These are phyloP conservation scores for Acronicta aceris DNA, from an alignment of 2,888 invertebrate genomes.

Conservation along the genomic window DNA sequence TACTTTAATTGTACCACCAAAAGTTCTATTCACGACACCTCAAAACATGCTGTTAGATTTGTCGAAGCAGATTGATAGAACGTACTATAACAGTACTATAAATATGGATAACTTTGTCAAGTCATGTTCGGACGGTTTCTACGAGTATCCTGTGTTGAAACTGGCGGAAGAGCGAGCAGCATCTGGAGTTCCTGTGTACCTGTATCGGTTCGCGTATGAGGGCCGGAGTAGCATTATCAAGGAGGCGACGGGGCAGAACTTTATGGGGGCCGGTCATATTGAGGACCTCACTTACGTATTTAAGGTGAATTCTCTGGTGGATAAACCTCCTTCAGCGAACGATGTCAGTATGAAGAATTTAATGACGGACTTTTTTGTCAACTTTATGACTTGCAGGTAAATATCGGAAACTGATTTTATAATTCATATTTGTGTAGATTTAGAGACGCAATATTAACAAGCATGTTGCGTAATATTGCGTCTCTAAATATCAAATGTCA, in stretches of 20 bases:
- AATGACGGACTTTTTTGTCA: constrained; percentile 72
- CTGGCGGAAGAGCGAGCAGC: constrained; percentile 62
- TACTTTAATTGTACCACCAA: constrained; percentile 63
- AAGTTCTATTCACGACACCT: constrained; percentile 61
- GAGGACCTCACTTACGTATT: constrained; percentile 90
- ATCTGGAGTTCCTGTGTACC: constrained; percentile 77
- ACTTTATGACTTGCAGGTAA: constrained; percentile 77
- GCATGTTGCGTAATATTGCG: too few species aligned
- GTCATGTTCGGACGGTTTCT: constrained; percentile 72
- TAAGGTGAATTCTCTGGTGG: constrained; percentile 68
- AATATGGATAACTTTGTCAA: constrained; percentile 69
- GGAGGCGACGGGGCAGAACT: constrained; percentile 69
- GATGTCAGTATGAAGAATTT: constrained; percentile 69
- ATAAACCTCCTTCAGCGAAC: constrained; percentile 41
- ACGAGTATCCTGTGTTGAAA: constrained; percentile 75
- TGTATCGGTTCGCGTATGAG: constrained; percentile 88
- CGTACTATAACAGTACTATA: constrained; percentile 68
- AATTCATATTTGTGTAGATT: background rate
- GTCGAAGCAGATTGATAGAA: constrained; percentile 58
- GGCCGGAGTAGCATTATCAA: constrained; percentile 84
- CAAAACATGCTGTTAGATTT: constrained; percentile 52
- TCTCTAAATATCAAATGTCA: too few species aligned
- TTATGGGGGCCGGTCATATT: constrained; percentile 88
- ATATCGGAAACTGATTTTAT: constrained; percentile 16
- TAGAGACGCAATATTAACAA: background rate